Conservation (phyloP, 2,888 invertebrate genomes). For the Blastobasis adustella region DNA sequence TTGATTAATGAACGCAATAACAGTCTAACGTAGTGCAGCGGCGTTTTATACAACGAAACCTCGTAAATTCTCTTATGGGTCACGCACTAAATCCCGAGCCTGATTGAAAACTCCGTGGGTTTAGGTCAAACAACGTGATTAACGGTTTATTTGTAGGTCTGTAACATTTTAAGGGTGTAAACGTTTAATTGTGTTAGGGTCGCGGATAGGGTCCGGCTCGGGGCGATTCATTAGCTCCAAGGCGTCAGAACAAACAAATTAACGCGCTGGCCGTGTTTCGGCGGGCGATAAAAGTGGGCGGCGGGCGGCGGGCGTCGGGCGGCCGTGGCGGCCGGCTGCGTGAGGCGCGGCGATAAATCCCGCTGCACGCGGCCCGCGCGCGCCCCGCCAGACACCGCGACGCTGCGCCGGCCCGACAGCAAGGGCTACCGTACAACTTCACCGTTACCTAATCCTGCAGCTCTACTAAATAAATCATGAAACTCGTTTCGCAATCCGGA, state of each 20-base stretch:
- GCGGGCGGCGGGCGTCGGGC: slow-evolving; percentile 51
- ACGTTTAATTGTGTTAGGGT: slow-evolving; percentile 56
- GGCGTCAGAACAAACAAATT: slow-evolving; percentile 73
- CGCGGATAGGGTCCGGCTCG: slow-evolving; percentile 61
- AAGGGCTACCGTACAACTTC: background rate
- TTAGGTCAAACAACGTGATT: slow-evolving; percentile 43
- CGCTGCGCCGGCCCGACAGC: background rate
- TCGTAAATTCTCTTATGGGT: slow-evolving; percentile 3
- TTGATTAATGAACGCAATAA: slow-evolving; percentile 6
- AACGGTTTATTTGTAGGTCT: slow-evolving; percentile 60
- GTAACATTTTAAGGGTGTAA: slow-evolving; percentile 59
- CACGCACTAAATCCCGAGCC: slow-evolving; percentile 15
- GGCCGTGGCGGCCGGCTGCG: slow-evolving; percentile 43
- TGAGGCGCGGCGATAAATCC: slow-evolving; percentile 59
- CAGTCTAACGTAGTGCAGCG: background rate
- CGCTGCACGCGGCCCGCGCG: slow-evolving; percentile 9
- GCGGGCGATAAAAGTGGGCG: slow-evolving; percentile 67
- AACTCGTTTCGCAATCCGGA: background rate
- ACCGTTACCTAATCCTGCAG: background rate
- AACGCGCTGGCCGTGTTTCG: slow-evolving; percentile 67
- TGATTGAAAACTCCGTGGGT: slow-evolving; percentile 15
- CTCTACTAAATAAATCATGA: background rate
- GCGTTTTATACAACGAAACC: background rate
- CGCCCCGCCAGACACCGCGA: background rate
- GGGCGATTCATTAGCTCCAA: slow-evolving; percentile 69